Evolutionary conservation across 2,113 vertebrate species (phyloP).

Genomic region (Tursiops truncatus): DNA sequence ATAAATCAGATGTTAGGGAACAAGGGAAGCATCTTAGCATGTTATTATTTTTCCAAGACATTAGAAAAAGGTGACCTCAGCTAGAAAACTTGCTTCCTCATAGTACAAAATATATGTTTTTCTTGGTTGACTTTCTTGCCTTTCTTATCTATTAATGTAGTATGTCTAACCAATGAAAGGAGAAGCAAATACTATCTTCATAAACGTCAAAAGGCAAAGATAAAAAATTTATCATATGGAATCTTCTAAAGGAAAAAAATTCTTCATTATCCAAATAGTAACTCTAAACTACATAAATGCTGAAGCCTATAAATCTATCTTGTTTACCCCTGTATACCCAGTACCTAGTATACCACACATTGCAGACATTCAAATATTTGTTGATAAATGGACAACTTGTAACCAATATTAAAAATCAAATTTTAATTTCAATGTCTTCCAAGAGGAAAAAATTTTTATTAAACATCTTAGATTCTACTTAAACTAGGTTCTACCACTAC

Average conservation of each 20-base stretch:
- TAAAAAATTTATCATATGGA: background rate
- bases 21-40: background rate
- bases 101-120: background rate
- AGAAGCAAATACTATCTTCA: slow-evolving; percentile 36
- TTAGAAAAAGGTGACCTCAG: background rate
- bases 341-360: background rate
- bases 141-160: background rate
- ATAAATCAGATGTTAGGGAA: background rate
- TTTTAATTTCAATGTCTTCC: background rate
- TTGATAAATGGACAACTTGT: background rate
- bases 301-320: background rate
- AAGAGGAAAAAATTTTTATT: background rate
- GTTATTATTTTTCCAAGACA: background rate
- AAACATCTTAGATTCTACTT: slow-evolving; percentile 13
- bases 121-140: background rate
- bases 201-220: slow-evolving; percentile 11
- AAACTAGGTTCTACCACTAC: background rate
- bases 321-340: background rate
- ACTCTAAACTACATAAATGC: background rate
- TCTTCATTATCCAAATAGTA: background rate
- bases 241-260: slow-evolving; percentile 1
- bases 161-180: background rate
- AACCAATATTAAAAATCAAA: background rate
- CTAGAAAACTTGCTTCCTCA: background rate
- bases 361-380: background rate